A percentile compares a stretch with the other conserved stretches of the same genome.
These are phyloP conservation scores for Dendrolimus punctatus DNA, from an alignment of 1,140 invertebrate species.

Conservation along the genomic window DNA sequence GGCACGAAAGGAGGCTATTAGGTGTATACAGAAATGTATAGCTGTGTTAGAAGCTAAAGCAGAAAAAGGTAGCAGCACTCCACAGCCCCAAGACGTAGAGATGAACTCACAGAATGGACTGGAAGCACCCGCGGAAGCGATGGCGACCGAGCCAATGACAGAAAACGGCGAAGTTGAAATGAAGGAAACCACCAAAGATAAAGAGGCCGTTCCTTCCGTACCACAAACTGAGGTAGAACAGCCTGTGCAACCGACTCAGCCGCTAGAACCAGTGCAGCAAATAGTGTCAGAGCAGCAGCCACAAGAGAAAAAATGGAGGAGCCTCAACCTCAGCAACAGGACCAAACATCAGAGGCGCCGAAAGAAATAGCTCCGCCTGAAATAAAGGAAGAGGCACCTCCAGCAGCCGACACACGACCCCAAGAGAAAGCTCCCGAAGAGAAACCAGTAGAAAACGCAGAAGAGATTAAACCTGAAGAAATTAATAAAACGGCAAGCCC, in stretches of 20 bases:
- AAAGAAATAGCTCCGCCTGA: slow-evolving; percentile 9
- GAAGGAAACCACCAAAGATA: slow-evolving; percentile 46
- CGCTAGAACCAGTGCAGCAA: not conserved
- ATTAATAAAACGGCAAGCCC: slow-evolving; percentile 35
- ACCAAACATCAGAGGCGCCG: too few relatives aligned
- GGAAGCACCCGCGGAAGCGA: slow-evolving; percentile 8
- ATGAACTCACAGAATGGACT: slow-evolving; percentile 27
- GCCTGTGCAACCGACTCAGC: not conserved
- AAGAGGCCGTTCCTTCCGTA: slow-evolving; percentile 3
- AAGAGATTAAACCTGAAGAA: slow-evolving; percentile 28
- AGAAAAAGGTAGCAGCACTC: slow-evolving; percentile 53
- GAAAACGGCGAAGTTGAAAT: slow-evolving; percentile 59
- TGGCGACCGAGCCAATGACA: slow-evolving; percentile 21
- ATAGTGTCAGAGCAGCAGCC: slow-evolving; percentile 3
- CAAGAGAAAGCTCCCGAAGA: slow-evolving; percentile 20
- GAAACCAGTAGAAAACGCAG: slow-evolving; percentile 15
- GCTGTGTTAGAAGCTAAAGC: slow-evolving; percentile 84
- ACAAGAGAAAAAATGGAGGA: slow-evolving; percentile 11
- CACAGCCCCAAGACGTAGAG: slow-evolving; percentile 42
- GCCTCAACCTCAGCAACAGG: slow-evolving; percentile 10
- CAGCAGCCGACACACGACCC: slow-evolving; percentile 32
- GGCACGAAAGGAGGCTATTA: slow-evolving; percentile 90
- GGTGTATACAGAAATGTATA: slow-evolving; percentile 89
- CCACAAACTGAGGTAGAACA: not conserved
- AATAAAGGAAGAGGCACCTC: slow-evolving; percentile 15